A percentile compares a stretch with the other conserved stretches of the same genome.
Evolutionary conservation across 2,888 invertebrate species (phyloP).

Genomic region (Zelleria hepariella): DNA sequence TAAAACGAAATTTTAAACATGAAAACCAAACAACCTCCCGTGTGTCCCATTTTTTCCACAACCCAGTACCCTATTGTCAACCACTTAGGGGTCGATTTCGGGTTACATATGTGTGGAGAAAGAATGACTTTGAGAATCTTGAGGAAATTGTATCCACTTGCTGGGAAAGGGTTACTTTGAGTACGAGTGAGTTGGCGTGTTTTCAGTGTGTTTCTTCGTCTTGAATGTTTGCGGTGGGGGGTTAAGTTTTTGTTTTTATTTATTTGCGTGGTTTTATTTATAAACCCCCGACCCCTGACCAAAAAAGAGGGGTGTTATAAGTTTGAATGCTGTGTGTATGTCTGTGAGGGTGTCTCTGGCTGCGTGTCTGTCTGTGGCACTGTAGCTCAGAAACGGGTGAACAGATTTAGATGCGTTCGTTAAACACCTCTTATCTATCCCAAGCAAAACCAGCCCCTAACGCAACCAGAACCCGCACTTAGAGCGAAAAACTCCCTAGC

Average conservation of each 20-base stretch:
- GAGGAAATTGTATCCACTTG: constrained; percentile 61
- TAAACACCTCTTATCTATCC: background rate
- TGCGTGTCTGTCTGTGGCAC: too few species aligned
- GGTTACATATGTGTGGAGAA: constrained; percentile 60
- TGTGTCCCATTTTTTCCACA: constrained; percentile 30
- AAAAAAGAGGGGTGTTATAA: background rate
- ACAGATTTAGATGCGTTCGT: too few species aligned
- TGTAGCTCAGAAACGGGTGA: too few species aligned
- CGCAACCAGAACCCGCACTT: background rate
- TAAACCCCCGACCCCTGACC: background rate
- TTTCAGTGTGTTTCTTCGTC: constrained; percentile 23
- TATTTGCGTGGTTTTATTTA: background rate
- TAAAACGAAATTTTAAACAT: background rate
- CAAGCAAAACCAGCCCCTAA: background rate
- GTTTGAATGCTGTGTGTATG: background rate
- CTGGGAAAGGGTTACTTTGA: constrained; percentile 37
- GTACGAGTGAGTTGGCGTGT: constrained; percentile 49
- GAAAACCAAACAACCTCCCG: constrained; percentile 12
- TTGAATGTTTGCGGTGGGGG: background rate
- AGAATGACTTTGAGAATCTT: constrained; percentile 50
- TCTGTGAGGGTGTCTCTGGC: background rate
- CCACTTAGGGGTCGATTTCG: constrained; percentile 40
- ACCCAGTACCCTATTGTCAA: constrained; percentile 39
- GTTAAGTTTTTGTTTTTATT: background rate
- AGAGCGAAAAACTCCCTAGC: background rate